Evolutionary conservation across 2,888 invertebrate species (phyloP).

Genomic region (Acheta domesticus): DNA sequence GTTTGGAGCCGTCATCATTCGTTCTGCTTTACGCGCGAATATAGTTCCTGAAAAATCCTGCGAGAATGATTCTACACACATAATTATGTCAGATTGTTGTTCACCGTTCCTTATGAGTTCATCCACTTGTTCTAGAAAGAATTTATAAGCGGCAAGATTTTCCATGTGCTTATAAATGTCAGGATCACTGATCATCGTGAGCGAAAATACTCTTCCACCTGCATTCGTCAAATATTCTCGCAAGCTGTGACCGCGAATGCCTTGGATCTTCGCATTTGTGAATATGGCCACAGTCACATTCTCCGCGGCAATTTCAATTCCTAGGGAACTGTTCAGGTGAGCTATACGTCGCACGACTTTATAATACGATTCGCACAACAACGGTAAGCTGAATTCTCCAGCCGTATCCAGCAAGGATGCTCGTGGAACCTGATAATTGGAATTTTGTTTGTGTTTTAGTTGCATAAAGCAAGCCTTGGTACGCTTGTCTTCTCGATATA

Average conservation of each 20-base stretch:
- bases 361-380: neutral
- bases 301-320: neutral
- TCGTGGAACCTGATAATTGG: neutral
- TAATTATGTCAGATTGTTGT: neutral
- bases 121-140: neutral
- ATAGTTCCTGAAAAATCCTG: neutral
- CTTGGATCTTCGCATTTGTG: neutral
- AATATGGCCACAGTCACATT: neutral
- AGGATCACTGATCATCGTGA: neutral
- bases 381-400: neutral
- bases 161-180: constrained; percentile 18
- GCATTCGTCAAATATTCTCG: neutral
- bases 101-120: neutral
- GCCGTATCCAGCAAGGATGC: neutral
- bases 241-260: neutral
- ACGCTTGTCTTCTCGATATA: neutral
- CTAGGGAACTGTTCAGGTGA: neutral
- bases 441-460: neutral
- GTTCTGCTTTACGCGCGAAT: neutral
- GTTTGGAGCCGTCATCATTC: neutral
- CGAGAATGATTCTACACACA: neutral
- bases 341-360: neutral
- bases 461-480: neutral
- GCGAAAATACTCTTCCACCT: neutral
- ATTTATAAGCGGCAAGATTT: neutral